Evolutionary conservation across 2,888 invertebrate genomes (phyloP), one percentile per base, ranked within the genome.

Genomic region (Loripinus fragilis): DNA sequence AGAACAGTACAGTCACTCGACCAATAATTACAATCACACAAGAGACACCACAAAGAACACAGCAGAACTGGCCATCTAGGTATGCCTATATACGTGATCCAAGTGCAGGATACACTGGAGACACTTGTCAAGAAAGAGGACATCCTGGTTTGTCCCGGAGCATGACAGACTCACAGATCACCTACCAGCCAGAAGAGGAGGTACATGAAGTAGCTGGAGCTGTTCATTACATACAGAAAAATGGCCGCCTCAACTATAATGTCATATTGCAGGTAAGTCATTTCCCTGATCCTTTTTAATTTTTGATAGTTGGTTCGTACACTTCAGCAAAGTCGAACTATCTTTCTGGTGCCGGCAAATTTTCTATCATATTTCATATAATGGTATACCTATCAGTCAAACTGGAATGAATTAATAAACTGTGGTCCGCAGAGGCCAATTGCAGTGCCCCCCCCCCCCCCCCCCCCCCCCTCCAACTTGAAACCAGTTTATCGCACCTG

Each of bases 1-100:
- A 82, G 15, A 76, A 68, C 25, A 80, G 81, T n/a, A 87, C 87
- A 74, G 67, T 67, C 2, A 67, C 41, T 42, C 67, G 67, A 25
- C 99, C 99, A 0, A 98, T 98, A 72, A 99, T 99, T 77, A 98
- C 98, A 0, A 98, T 99, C 12, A 99, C 99, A 0, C 75, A 78
- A 41, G 84, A 84, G 42, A 84, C 81, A 42, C 83, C 83, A 20
- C 80, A 80, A 41, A 77, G 74, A 70, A 68, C 75, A 12, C 64
- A 72, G 33, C 75, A 74, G 50, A 74, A 55, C 25, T 83, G 83
- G 80, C 52, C 78, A 28, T 73, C 72, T 25, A 69, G 78, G 33
- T 80, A 75, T 74, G 86, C 75, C 95, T 66, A 95, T 95, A 78
- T 79, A 66, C 45, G 70, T 12, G 80, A 76, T 45, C 96, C 96